Conservation (phyloP, 2,113 vertebrate species). For the Jacana jacana region DNA sequence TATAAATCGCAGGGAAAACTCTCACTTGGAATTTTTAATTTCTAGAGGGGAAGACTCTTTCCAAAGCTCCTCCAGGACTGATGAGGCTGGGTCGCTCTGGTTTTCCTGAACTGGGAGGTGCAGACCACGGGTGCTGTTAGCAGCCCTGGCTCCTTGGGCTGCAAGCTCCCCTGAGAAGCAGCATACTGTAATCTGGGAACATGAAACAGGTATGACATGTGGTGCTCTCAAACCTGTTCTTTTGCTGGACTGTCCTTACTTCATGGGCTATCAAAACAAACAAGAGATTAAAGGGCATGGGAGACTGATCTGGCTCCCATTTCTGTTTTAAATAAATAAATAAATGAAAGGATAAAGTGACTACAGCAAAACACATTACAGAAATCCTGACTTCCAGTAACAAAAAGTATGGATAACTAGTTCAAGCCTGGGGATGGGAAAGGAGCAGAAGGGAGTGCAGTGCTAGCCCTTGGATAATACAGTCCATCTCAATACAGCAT, state of each 20-base stretch:
- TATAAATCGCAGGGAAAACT: not conserved
- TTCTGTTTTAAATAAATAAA: not conserved
- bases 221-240: not conserved
- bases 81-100: fast-evolving
- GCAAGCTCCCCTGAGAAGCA: not conserved
- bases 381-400: not conserved
- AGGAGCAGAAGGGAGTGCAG: not conserved
- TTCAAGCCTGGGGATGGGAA: not conserved
- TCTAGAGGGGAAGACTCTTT: not conserved
- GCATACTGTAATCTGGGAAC: not conserved
- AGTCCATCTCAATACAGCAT: not conserved
- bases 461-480: not conserved
- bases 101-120: not conserved
- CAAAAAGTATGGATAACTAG: not conserved
- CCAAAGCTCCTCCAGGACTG: not conserved
- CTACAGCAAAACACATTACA: not conserved
- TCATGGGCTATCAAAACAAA: not conserved
- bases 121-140: not conserved
- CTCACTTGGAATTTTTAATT: not conserved
- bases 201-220: not conserved
- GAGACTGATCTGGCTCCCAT: not conserved
- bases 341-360: not conserved
- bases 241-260: not conserved
- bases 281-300: not conserved
- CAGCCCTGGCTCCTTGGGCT: not conserved